These are phyloP conservation scores for Mormyrops attenuatus DNA, from an alignment of 2,797 vertebrate species.

Conservation along the genomic window DNA sequence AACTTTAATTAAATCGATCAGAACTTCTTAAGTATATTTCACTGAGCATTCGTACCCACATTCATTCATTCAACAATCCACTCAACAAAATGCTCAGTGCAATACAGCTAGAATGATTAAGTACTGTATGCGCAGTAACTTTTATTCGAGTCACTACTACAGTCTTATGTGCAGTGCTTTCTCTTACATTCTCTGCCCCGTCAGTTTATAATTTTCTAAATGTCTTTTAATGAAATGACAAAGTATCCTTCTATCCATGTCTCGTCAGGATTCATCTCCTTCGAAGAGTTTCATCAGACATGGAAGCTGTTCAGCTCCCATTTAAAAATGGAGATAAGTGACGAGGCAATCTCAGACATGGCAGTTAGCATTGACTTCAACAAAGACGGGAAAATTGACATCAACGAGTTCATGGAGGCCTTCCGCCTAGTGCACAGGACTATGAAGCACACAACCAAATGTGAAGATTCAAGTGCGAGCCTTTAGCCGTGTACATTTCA, in stretches of 20 bases:
- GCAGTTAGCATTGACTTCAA: constrained; percentile 91
- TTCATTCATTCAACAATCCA: background rate
- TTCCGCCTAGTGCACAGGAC: constrained; percentile 78
- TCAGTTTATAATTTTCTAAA: background rate
- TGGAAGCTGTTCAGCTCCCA: constrained; percentile 89
- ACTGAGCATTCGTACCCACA: background rate
- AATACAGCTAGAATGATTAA: background rate
- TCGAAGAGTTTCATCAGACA: constrained; percentile 83
- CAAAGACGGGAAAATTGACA: constrained; percentile 89
- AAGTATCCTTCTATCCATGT: background rate
- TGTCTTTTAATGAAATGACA: background rate
- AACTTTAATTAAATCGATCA: background rate
- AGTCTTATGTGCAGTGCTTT: background rate
- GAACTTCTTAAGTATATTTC: background rate
- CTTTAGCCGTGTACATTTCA: background rate
- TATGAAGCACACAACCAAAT: background rate
- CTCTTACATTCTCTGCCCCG: background rate
- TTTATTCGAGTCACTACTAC: background rate
- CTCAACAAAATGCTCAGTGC: background rate
- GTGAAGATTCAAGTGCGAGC: background rate
- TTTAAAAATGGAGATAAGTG: constrained; percentile 72
- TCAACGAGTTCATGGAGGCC: constrained; percentile 94
- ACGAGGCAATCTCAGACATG: constrained; percentile 71
- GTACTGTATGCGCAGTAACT: background rate
- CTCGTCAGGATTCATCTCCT: constrained; percentile 75